Evolutionary conservation across 2,113 vertebrate genomes (phyloP).

Genomic region (Oostethus manadensis): DNA sequence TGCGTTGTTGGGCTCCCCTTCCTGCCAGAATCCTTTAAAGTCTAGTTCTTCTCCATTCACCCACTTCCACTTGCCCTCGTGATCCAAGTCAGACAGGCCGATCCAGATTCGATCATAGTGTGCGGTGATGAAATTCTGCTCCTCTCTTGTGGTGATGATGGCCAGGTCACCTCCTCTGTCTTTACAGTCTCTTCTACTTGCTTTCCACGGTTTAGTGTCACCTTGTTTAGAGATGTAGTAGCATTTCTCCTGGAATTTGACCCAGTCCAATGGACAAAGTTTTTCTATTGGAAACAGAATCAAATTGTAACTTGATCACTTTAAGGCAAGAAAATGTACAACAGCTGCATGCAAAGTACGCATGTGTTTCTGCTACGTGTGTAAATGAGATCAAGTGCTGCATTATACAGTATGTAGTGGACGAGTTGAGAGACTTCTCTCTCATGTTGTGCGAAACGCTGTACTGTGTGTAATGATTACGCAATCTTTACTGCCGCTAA

Average conservation of each 20-base stretch:
- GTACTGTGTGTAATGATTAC: no score
- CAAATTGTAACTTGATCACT: background rate
- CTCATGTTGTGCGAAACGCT: no score
- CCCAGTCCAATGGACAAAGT: slow-evolving; percentile 15
- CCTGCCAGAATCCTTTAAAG: slow-evolving; percentile 10
- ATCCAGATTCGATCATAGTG: slow-evolving; percentile 6
- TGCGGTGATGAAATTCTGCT: slow-evolving; percentile 10
- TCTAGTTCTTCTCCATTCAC: slow-evolving; percentile 18
- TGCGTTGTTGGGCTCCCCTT: slow-evolving; percentile 16
- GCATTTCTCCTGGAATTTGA: slow-evolving; percentile 25
- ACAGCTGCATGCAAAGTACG: no score
- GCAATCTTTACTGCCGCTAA: no score
- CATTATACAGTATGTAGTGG: no score
- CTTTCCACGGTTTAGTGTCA: slow-evolving; percentile 3
- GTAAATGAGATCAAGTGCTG: no score
- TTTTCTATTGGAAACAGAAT: slow-evolving; percentile 12
- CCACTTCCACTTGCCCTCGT: slow-evolving; percentile 29
- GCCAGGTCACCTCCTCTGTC: slow-evolving; percentile 12
- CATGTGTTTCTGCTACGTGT: no score
- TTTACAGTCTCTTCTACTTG: slow-evolving; percentile 22
- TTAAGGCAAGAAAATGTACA: background rate
- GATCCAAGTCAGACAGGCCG: slow-evolving; percentile 10
- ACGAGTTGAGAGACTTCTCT: no score
- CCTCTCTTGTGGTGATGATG: slow-evolving; percentile 9
- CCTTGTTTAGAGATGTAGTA: slow-evolving; percentile 18